These are phyloP conservation scores for Diadema setosum DNA, from an alignment of 35 echinoderm and acorn worm species.

Conservation along the genomic window DNA sequence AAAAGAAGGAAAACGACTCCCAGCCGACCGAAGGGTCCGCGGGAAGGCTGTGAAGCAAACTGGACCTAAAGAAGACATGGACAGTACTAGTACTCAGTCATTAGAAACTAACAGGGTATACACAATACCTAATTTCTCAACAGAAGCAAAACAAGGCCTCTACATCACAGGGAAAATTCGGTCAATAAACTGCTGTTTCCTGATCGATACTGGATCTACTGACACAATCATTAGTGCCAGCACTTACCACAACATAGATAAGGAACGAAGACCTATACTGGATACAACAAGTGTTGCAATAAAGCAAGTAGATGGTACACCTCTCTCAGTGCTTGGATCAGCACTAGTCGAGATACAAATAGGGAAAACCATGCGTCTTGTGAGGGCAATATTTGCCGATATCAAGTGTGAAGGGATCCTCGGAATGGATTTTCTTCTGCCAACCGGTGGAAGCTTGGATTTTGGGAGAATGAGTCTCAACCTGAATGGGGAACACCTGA, in stretches of 20 bases:
- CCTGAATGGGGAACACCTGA: background rate
- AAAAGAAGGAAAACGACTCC: background rate
- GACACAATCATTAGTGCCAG: background rate
- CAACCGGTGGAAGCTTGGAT: slow-evolving; percentile 15
- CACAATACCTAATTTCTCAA: background rate
- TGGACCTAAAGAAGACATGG: background rate
- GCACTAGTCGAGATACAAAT: background rate
- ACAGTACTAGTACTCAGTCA: background rate
- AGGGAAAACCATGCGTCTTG: background rate
- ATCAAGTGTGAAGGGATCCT: no score
- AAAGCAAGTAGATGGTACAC: background rate
- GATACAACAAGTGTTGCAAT: background rate
- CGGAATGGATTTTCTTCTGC: background rate
- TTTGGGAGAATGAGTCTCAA: background rate
- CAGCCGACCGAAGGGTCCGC: slow-evolving; percentile 1
- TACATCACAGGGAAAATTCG: background rate
- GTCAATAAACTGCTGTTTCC: background rate
- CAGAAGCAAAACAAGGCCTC: slow-evolving; percentile 26
- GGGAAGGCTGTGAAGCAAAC: background rate
- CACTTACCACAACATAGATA: background rate
- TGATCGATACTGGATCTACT: slow-evolving; percentile 12
- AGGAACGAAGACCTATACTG: background rate
- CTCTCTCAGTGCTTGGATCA: background rate
- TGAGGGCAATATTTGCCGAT: background rate
- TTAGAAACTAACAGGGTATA: background rate